Conservation (phyloP, 2,797 vertebrate species). For the Gobio occitaniae region DNA sequence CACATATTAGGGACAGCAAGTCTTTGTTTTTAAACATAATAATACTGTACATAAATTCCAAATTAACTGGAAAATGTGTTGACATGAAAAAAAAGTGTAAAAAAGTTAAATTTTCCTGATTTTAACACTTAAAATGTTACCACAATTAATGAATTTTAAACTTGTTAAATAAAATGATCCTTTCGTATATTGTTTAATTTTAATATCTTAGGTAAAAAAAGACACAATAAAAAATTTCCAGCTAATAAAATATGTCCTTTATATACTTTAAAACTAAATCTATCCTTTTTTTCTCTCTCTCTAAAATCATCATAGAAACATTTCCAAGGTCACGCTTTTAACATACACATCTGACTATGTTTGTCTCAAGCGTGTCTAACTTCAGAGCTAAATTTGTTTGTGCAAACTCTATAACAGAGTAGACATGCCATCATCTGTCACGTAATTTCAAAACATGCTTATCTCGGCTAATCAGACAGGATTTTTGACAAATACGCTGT, state of each 20-base stretch:
- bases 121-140: background rate
- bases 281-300: background rate
- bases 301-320: background rate
- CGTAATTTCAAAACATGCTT: constrained; percentile 67
- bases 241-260: background rate
- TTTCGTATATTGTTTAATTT: background rate
- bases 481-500: constrained; percentile 48
- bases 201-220: background rate
- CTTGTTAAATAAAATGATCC: background rate
- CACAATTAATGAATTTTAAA: background rate
- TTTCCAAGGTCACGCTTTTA: background rate
- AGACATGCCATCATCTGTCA: constrained; percentile 21
- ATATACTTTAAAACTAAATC: background rate
- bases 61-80: background rate
- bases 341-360: background rate
- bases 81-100: background rate
- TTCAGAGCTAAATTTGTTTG: background rate
- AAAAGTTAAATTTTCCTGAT: no score
- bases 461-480: constrained; percentile 58
- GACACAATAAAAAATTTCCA: background rate
- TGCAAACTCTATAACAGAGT: background rate
- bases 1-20: background rate
- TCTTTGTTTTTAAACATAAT: background rate
- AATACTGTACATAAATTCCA: background rate
- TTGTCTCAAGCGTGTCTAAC: background rate